Conservation (phyloP, 2,113 vertebrate genomes). For the Oryzias celebensis region DNA sequence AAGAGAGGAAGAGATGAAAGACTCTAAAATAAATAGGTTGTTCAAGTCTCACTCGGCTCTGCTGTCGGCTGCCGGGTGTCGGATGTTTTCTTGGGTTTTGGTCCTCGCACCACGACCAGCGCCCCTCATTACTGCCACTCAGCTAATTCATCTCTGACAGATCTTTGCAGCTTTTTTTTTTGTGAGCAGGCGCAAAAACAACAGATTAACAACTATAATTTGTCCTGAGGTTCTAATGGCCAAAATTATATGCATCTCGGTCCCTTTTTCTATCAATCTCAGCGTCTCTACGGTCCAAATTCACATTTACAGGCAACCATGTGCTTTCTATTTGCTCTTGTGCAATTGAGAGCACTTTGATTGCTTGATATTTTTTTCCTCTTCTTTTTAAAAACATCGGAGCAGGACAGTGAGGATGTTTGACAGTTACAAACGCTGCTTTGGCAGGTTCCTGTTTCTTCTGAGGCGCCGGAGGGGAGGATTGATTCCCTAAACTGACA, state of each 20-base stretch:
- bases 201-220: conserved; percentile 77
- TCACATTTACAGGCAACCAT: conserved; percentile 62
- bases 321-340: conserved; percentile 73
- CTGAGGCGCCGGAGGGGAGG: conserved; percentile 24
- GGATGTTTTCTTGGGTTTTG: conserved; percentile 1
- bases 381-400: conserved; percentile 40
- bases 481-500: conserved; percentile 58
- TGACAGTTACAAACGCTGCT: conserved; percentile 72
- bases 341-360: conserved; percentile 59
- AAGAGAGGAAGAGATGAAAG: conserved; percentile 11
- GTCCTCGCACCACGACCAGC: not conserved
- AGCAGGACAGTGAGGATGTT: conserved; percentile 46
- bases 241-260: conserved; percentile 58
- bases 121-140: conserved; percentile 36
- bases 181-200: conserved; percentile 57
- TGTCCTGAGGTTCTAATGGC: conserved; percentile 76
- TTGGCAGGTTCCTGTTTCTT: conserved; percentile 64
- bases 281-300: conserved; percentile 66
- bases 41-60: no score
- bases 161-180: conserved; percentile 45
- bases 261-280: conserved; percentile 60
- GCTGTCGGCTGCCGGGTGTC: conserved; percentile 12
- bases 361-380: conserved; percentile 34
- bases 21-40: not conserved
- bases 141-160: conserved; percentile 50